A percentile compares a stretch with the other conserved stretches of the same genome.
These are phyloP conservation scores for Pocillopora verrucosa DNA, from an alignment of 64 coral and sea anemone species.

Conservation along the genomic window DNA sequence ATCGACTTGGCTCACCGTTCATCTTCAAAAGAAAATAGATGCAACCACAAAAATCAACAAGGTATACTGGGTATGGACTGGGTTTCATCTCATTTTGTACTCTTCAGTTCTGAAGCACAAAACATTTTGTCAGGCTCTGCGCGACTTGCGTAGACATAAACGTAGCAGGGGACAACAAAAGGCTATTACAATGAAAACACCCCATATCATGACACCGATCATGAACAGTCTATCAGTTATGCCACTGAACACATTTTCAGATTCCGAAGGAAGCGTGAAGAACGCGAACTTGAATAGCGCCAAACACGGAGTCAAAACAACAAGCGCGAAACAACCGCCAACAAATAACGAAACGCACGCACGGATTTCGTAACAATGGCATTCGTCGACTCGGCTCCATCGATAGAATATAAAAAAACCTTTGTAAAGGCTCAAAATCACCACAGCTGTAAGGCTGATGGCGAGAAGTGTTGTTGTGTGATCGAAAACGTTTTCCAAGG, in stretches of 20 bases:
- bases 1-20: no score
- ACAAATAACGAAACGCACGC: conserved; percentile 85
- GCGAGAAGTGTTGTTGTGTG: conserved; percentile 49
- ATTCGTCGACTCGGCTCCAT: conserved; percentile 72
- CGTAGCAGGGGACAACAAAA: conserved; percentile 83
- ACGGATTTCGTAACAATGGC: conserved; percentile 83
- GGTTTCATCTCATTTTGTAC: no score
- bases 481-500: conserved; percentile 42
- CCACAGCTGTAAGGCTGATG: conserved; percentile 47
- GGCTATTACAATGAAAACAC: conserved; percentile 65
- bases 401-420: conserved; percentile 78
- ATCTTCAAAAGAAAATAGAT: no score
- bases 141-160: not conserved
- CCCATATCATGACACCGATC: conserved; percentile 73
- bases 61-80: no score
- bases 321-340: conserved; percentile 63
- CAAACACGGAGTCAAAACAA: conserved; percentile 71
- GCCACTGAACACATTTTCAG: conserved; percentile 63
- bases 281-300: conserved; percentile 79
- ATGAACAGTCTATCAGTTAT: conserved; percentile 85
- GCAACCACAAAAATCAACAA: no score
- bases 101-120: not conserved
- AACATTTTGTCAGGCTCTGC: not conserved
- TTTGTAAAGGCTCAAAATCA: conserved; percentile 67
- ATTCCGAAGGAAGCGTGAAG: conserved; percentile 66